Evolutionary conservation across 2,113 vertebrate species (phyloP), one percentile per base, ranked within the genome.

Genomic region (Siniperca knerii): DNA sequence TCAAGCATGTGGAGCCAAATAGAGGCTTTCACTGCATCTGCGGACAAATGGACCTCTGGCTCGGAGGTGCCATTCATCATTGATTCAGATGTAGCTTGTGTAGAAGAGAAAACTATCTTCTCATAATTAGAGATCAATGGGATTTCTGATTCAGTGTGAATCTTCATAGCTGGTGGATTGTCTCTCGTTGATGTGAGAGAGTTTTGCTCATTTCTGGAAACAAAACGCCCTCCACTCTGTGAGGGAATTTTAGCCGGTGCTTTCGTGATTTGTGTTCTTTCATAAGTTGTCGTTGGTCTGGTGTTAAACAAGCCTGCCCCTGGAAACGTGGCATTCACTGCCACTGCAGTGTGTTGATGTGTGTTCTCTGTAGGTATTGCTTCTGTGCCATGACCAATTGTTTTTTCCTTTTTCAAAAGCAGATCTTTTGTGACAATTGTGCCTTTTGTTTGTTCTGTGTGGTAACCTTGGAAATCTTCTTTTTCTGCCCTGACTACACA

Each of bases 1-100:
- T 84, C 84, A 87, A 42, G 84, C 65, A 74, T 83, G 69, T 90
- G 89, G 91, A 90, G 68, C 79, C 76, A 87, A 87, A 83, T 62
- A 76, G 72, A 83, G 33, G 82, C 83, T 75, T 87, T 90, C 78
- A 42, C 40, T 82, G 65, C 79, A 44, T 66, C 64, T 87, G 86
- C 25, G 62, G 87, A 90, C 70, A 82, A 84, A 89, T 83, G 82
- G 76, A 78, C 83, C 65, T 69, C 55, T 76, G 87, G 81, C 76
- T 76, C 65, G 11, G 85, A 83, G 68, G 68, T 87, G 81, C 76
- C 65, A 77, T 92, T 92, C 83, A 89, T 91, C 85, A 83, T 44
- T 52, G 72, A 86, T 79, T 92, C 75, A 73, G 77, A 84, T 76
- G 66, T 52, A 73, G 86, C 64, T 81, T 65, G 42, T 48, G 72